Base-by-base conservation (phyloP, 2,888 invertebrate species). In the Limnephilus marmoratus region DNA sequence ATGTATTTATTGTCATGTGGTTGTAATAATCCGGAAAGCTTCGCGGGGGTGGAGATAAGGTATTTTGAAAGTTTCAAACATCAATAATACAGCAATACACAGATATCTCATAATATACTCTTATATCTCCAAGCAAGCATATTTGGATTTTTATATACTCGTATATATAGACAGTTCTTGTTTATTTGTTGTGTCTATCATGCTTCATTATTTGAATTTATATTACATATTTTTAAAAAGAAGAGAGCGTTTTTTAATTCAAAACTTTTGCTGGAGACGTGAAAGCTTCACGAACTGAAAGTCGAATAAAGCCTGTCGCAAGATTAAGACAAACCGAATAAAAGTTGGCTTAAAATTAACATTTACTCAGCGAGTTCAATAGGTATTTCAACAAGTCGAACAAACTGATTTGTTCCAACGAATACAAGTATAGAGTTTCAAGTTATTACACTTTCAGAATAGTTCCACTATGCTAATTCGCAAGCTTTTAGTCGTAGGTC, bases 401-500 rank as follows among this genome's bases (percentile, higher is more conserved):
- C 87, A 68, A 68, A 83, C 90, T 90, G 90, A 90, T 90, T 90
- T 83, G 90, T 83, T 83, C 45, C 31, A 90, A 49, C 31, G 87
- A 53, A 87, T 87, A 87, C 87, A 87, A 37, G 83, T 49, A 82
- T 29, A 49, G 83, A 49, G 31, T 37, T 34, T 37, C 90, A 83
- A 90, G 41, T 90, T 90, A 90, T 90, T 90, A 83, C 90, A 83
- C 83, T 90, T 90, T 49, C 49, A 45, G 83, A 90, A 83, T 53
- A 90, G 90, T 90, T 87, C 45, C 81, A 34, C 53, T 90, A 90
- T 90, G 90, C 90, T 90, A 90, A 90, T 90, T 45, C 83, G 18
- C 31, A 13, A 18, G 83, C 83, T 83, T 90, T 90, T 83, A 90
- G 90, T 29, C 81, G 41, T 24, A 53, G 53, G 24, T 45, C 31